phyloP scores from a whole-genome alignment of 1,140 invertebrate genomes.

The Pinna nobilis region DNA sequence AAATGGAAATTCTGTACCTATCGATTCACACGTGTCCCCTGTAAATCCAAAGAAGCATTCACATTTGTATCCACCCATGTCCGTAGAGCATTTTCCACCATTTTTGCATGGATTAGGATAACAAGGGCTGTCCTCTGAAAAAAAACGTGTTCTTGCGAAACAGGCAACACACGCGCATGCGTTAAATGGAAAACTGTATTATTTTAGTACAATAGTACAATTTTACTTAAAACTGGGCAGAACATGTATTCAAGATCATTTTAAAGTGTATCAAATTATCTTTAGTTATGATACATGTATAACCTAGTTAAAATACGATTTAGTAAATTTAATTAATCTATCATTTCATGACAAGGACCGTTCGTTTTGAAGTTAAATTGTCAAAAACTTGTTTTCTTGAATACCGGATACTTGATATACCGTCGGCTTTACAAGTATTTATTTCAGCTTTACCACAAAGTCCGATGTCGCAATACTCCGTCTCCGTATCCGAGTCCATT shows the following conservation, averaged over 20 bases:
- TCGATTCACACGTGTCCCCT: not conserved
- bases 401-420: too few relatives aligned
- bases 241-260: not conserved
- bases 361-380: too few relatives aligned
- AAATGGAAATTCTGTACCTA: not conserved
- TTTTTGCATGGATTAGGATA: conserved; percentile 4
- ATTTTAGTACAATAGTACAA: not conserved
- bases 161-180: not conserved
- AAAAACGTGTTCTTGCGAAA: not conserved
- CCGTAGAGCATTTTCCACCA: not conserved
- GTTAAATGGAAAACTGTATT: not conserved
- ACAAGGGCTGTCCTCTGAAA: not conserved
- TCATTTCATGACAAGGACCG: too few relatives aligned
- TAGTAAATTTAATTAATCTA: not conserved
- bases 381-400: too few relatives aligned
- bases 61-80: not conserved
- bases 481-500: conserved; percentile 85
- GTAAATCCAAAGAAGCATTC: not conserved
- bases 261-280: not conserved
- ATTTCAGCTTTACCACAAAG: conserved; percentile 10
- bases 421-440: not conserved
- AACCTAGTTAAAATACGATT: not conserved
- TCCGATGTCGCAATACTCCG: conserved; percentile 87
- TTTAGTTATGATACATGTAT: not conserved
- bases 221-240: too few relatives aligned